Evolutionary conservation across 1,140 invertebrate genomes (phyloP), one percentile per base, ranked within the genome.

Genomic region (Drosophila micromelanica): DNA sequence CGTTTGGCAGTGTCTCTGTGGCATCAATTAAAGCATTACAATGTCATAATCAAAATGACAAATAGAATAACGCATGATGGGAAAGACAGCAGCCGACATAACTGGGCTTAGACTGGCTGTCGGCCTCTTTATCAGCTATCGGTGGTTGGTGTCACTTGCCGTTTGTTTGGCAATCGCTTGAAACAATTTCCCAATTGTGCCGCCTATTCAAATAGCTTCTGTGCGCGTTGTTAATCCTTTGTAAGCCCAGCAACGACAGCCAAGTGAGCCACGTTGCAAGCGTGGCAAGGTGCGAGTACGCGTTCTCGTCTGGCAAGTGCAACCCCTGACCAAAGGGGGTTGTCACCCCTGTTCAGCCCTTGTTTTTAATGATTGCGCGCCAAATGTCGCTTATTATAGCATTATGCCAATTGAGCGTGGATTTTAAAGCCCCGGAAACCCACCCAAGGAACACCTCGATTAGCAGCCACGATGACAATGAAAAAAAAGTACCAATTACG

Each of bases 41-140:
- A 91, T 91, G 90, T 91, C 89, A 91, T 91, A 91, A 91, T 91
- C 89, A 91, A 90, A 91, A 91, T 91, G 90, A 91, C 90, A 91
- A 91, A 91, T 91, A 91, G 81, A 91, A 91, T 91, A 91, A 91
- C 78, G 85, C 80, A 82, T 71, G 90, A 91, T 91, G 90, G 80
- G 90, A 91, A 91, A 73, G 64, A 49, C 80, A 77, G 68, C 90
- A 91, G 89, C 76, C 78, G 87, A 87, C 64, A 55, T 46, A 17
- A 45, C 38, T 40, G n/a, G 45, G 46, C 46, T 38, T n/a, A 37
- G 74, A 64, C 43, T 52, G 71, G 13, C 20, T 13, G 17, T 51
- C 13, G 6, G 30, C 30, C 20, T 46, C 3, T 8, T 27, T 49
- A 15, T 46, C 15, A 56, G 13, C 13, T 79, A 69, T 62, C 61